Percentiles rank a stretch among this genome's conserved stretches.
These are phyloP conservation scores for Megalops atlanticus DNA, from an alignment of 2,113 vertebrate species.

Conservation along the genomic window DNA sequence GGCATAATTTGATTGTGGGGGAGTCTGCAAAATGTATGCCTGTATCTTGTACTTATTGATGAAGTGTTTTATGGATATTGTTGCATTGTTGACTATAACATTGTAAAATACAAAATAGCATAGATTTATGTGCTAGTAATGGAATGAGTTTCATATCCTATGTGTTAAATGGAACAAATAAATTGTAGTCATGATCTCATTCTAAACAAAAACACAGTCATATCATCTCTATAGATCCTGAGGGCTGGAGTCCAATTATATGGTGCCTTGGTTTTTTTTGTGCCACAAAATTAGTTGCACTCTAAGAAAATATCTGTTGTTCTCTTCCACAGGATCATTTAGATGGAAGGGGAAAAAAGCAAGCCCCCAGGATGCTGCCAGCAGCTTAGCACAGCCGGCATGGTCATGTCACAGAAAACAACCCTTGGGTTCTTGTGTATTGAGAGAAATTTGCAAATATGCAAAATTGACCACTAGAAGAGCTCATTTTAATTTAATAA, in stretches of 20 bases:
- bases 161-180: too few relatives aligned
- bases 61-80: not conserved
- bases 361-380: not conserved
- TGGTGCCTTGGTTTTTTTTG: too few relatives aligned
- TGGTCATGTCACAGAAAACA: not conserved
- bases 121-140: not conserved
- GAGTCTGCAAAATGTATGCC: not conserved
- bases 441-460: not conserved
- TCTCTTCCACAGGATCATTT: not conserved
- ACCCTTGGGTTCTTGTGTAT: not conserved
- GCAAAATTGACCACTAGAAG: not conserved
- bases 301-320: not conserved
- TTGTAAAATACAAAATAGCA: not conserved
- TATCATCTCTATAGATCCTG: too few relatives aligned
- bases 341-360: not conserved
- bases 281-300: not conserved
- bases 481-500: not conserved
- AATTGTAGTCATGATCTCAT: too few relatives aligned
- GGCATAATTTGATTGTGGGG: not conserved
- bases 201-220: too few relatives aligned
- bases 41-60: not conserved
- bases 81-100: not conserved
- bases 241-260: too few relatives aligned
- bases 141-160: too few relatives aligned
- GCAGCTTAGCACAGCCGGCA: not conserved